These are phyloP conservation scores for Caradrina clavipalpis DNA, from an alignment of 2,888 invertebrate genomes.

Conservation along the genomic window DNA sequence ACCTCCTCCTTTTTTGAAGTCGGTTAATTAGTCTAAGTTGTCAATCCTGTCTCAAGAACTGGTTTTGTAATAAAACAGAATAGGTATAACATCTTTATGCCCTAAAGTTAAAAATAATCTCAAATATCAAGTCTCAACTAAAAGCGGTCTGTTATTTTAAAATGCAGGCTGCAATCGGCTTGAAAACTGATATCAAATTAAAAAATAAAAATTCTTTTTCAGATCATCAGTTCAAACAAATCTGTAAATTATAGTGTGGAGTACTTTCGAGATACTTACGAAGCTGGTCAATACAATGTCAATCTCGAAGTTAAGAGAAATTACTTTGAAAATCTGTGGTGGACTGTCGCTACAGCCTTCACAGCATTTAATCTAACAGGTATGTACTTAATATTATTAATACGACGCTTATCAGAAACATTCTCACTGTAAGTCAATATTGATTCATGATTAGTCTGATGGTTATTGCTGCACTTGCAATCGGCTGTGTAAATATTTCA, in stretches of 20 bases:
- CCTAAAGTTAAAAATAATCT: not conserved
- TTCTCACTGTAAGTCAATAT: conserved; percentile 33
- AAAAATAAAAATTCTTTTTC: conserved; percentile 42
- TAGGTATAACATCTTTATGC: not conserved
- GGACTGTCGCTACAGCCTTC: conserved; percentile 67
- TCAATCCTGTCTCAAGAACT: not conserved
- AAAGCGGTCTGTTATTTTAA: too few species aligned
- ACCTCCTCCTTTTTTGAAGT: too few species aligned
- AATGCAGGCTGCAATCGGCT: not conserved
- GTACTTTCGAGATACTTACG: conserved; percentile 89
- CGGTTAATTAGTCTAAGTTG: too few species aligned
- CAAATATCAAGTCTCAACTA: too few species aligned
- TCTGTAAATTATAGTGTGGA: conserved; percentile 92
- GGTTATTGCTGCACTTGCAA: conserved; percentile 18
- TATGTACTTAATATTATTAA: conserved; percentile 57
- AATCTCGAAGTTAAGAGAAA: conserved; percentile 89
- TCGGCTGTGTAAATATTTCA: conserved; percentile 11
- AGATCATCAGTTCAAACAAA: conserved; percentile 87
- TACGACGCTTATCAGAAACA: conserved; percentile 20
- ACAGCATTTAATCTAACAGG: conserved; percentile 83
- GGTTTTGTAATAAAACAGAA: not conserved
- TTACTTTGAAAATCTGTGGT: conserved; percentile 78
- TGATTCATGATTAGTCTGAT: conserved; percentile 31
- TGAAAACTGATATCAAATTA: not conserved
- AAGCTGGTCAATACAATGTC: conserved; percentile 90